Evolutionary conservation across 2,888 invertebrate species (phyloP).

Genomic region (Zaprionus bogoriensis): DNA sequence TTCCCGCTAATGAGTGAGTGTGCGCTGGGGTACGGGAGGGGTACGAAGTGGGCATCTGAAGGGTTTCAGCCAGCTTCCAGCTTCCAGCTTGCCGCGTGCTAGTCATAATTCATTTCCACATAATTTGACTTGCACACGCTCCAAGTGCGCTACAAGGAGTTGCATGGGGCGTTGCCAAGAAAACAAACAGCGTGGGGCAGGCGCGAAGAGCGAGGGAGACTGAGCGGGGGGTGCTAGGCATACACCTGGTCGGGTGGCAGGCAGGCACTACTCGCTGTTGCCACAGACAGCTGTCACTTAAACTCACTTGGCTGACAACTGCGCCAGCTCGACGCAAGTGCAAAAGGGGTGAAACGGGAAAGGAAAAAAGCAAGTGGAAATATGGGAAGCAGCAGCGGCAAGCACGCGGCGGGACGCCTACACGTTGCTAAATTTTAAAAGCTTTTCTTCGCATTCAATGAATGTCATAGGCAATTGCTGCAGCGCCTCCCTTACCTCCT

Average conservation of each 20-base stretch:
- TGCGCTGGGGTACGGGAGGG: not conserved
- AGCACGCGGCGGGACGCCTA: not conserved
- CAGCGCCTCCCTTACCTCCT: not conserved
- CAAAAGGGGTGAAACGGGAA: not conserved
- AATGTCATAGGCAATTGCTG: slow-evolving; percentile 32
- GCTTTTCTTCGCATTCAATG: slow-evolving; percentile 47
- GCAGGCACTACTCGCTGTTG: slow-evolving; percentile 10
- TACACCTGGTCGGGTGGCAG: slow-evolving; percentile 21
- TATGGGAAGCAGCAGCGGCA: not conserved
- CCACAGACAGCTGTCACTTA: slow-evolving; percentile 53
- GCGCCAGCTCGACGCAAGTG: not conserved
- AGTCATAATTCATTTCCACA: slow-evolving; percentile 72
- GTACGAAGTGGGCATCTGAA: not conserved
- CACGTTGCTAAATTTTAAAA: slow-evolving; percentile 31
- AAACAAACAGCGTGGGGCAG: not conserved
- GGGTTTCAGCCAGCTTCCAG: slow-evolving; percentile 2
- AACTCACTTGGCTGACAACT: slow-evolving; percentile 28
- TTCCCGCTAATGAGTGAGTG: slow-evolving; percentile 37
- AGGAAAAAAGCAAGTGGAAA: not conserved
- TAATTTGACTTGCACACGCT: slow-evolving; percentile 69
- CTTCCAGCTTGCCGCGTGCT: slow-evolving; percentile 34
- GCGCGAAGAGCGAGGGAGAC: not conserved
- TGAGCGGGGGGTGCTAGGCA: not conserved
- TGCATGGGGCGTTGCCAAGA: not conserved
- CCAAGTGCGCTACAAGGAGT: slow-evolving; percentile 1